These are phyloP conservation scores for Lycaena phlaeas DNA, from an alignment of 2,888 invertebrate species.

Conservation along the genomic window DNA sequence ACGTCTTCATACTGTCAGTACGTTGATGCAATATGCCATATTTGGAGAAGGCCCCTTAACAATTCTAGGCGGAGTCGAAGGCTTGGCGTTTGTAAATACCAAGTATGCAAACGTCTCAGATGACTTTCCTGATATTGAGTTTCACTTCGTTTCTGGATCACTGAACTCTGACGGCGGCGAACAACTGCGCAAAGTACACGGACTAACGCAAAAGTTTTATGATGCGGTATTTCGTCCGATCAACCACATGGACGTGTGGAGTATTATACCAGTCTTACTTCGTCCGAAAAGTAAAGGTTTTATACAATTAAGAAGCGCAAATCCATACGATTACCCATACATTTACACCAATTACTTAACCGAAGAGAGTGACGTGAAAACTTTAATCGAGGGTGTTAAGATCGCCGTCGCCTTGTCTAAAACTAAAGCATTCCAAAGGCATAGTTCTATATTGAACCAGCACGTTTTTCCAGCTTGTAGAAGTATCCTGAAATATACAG, in stretches of 20 bases:
- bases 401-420: slow-evolving; percentile 85
- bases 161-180: slow-evolving; percentile 90
- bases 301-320: slow-evolving; percentile 84
- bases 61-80: slow-evolving; percentile 91
- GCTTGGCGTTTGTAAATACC: slow-evolving; percentile 90
- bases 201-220: slow-evolving; percentile 82
- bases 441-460: slow-evolving; percentile 80
- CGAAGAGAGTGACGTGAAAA: slow-evolving; percentile 84
- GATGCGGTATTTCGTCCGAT: slow-evolving; percentile 82
- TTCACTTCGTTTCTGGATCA: slow-evolving; percentile 90
- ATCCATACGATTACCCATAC: slow-evolving; percentile 90
- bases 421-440: slow-evolving; percentile 82
- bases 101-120: slow-evolving; percentile 84
- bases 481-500: slow-evolving; percentile 77
- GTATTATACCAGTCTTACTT: slow-evolving; percentile 86
- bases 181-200: slow-evolving; percentile 86
- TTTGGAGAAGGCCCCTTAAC: slow-evolving; percentile 89
- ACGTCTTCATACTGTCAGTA: slow-evolving; percentile 83
- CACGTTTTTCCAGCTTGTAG: slow-evolving; percentile 85
- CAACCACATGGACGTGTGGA: slow-evolving; percentile 85
- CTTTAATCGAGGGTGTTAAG: slow-evolving; percentile 88
- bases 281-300: slow-evolving; percentile 88
- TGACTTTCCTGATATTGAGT: slow-evolving; percentile 92
- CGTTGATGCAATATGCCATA: slow-evolving; percentile 87
- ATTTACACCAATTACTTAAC: slow-evolving; percentile 94